Evolutionary conservation across 2,113 vertebrate genomes (phyloP), one percentile per base, ranked within the genome.

Genomic region (Cettia cetti): DNA sequence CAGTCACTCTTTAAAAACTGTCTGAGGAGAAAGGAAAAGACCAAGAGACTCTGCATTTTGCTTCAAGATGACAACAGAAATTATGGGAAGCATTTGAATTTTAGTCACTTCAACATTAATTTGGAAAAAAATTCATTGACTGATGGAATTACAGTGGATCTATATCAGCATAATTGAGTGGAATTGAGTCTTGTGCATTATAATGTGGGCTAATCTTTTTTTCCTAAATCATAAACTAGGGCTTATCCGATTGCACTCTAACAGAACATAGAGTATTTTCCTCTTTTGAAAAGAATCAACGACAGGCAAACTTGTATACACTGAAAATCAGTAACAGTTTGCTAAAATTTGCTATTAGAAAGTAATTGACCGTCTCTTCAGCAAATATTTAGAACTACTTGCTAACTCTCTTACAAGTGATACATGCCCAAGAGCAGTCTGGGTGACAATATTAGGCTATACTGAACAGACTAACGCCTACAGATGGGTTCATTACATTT

Each of bases 111-210:
- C 19, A 30, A 19, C 63, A 82, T 94, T 82, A 94, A 76, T 86
- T 57, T 86, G 59, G 66, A 95, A 89, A 92, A 92, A 84, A 70
- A 21, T 37, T 93, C 23, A 60, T 28, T 89, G 61, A 54, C 45
- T 96, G 86, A 80, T 63, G 59, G 60, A 94, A 92, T 97, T 94
- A 64, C 16, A 65, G 45, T 63, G 63, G 52, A 86, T 92, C 68
- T 86, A 8, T 76, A 89, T 74, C 81, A 82, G 42, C 65, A 68
- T 61, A 90, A 81, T 47, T 90, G 37, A 86, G 44, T 75, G 35
- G 65, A 94, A 93, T 76, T 45, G 57, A 42, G 39, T 52, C 77
- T 70, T 72, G 6, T 89, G 61, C 47, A 64, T 88, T 54, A 45
- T 54, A 86, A 83, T 59, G 53, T 61, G 59, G 39, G 24, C 33